Conservation (phyloP, 2,888 invertebrate genomes). For the Drosophila flavopinicola region DNA sequence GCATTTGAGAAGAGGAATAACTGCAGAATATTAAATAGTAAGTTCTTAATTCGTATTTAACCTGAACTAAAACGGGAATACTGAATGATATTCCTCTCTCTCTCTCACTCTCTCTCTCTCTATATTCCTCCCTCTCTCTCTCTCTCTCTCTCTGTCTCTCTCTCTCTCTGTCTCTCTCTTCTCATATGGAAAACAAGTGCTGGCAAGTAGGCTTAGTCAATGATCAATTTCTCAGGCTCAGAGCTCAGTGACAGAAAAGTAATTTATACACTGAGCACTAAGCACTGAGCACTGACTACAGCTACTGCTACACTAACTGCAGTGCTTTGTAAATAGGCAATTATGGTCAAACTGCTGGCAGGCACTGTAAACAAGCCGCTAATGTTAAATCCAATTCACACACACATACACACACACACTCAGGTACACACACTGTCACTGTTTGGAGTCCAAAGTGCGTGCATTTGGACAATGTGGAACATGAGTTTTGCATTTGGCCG, state of each 20-base stretch:
- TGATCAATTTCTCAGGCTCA: conserved; percentile 18
- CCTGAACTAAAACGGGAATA: no score
- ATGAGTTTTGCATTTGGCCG: conserved; percentile 80
- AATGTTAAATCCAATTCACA: conserved; percentile 39
- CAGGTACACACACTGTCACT: conserved; percentile 3
- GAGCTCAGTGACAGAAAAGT: conserved; percentile 9
- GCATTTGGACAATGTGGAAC: conserved; percentile 68
- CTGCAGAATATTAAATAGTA: no score
- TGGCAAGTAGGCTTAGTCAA: background rate
- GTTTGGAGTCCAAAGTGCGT: conserved; percentile 60
- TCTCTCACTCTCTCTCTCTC: no score
- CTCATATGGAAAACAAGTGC: background rate
- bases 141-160: no score
- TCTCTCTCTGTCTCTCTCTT: no score
- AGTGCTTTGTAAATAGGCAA: conserved; percentile 32
- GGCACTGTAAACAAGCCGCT: conserved; percentile 64
- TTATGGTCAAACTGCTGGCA: conserved; percentile 34
- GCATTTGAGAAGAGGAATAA: no score
- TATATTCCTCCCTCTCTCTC: no score
- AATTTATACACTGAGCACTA: conserved; percentile 34
- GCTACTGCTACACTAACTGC: conserved; percentile 22
- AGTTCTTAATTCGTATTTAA: no score
- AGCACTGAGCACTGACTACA: conserved; percentile 8
- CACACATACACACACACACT: background rate
- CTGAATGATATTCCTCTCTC: no score